These are phyloP conservation scores for Gobio gobio DNA, from an alignment of 2,113 vertebrate species.

Conservation along the genomic window DNA sequence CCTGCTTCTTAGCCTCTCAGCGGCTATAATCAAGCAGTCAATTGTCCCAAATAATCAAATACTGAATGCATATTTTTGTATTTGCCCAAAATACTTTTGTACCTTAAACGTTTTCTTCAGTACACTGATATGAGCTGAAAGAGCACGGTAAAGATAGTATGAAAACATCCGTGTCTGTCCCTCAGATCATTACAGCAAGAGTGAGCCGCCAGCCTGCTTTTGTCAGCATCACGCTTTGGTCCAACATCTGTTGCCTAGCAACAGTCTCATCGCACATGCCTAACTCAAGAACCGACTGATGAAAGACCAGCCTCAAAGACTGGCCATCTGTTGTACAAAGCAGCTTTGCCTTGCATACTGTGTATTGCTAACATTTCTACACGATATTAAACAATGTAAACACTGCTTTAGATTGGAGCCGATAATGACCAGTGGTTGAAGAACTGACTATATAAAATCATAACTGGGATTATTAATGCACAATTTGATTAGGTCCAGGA, in stretches of 20 bases:
- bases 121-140: background rate
- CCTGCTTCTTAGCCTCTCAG: too few relatives aligned
- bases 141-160: background rate
- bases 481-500: background rate
- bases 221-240: constrained; percentile 32
- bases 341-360: background rate
- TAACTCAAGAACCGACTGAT: constrained; percentile 12
- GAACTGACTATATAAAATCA: background rate
- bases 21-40: too few relatives aligned
- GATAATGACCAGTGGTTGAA: background rate
- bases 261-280: constrained; percentile 43
- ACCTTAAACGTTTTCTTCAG: background rate
- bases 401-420: background rate
- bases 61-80: background rate
- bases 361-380: background rate
- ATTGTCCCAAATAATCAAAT: background rate
- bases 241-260: constrained; percentile 54
- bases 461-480: background rate
- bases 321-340: background rate
- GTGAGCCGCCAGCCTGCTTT: background rate
- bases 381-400: background rate
- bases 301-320: constrained; percentile 25
- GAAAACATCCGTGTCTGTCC: background rate
- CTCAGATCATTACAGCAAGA: constrained; percentile 1
- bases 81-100: background rate